Conservation (phyloP, 2,113 vertebrate species). For the Laticauda laticaudata region DNA sequence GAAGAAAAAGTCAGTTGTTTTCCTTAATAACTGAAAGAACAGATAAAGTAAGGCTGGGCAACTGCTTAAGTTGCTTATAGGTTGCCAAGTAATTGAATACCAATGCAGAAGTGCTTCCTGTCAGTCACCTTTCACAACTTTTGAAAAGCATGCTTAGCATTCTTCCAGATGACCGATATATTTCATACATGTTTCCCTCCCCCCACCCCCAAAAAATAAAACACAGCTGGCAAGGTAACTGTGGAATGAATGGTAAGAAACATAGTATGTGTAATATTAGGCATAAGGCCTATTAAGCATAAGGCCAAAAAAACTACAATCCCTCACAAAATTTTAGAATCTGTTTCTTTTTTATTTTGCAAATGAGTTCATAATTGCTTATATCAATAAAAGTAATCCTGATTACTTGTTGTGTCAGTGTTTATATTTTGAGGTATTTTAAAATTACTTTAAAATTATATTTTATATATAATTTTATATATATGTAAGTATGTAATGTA, state of each 20-base stretch:
- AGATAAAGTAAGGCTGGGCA: neutral
- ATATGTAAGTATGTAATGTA: neutral
- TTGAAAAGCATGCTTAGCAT: neutral
- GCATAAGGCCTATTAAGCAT: neutral
- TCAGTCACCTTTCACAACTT: neutral
- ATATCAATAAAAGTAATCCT: neutral
- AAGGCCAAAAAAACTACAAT: neutral
- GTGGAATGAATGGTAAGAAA: neutral
- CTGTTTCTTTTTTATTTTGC: neutral
- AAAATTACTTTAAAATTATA: neutral
- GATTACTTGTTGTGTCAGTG: neutral
- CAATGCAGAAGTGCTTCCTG: neutral
- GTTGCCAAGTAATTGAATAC: neutral
- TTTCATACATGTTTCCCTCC: neutral
- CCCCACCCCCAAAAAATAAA: neutral
- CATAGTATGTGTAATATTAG: neutral
- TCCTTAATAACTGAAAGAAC: neutral
- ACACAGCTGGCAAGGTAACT: neutral
- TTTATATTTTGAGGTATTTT: neutral
- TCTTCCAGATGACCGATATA: neutral
- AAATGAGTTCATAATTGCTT: neutral
- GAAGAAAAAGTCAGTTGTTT: neutral
- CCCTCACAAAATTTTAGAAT: neutral
- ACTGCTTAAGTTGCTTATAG: neutral
- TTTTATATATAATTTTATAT: neutral